Evolutionary conservation across 2,888 invertebrate species (phyloP).

Genomic region (Herminia tarsipennalis): DNA sequence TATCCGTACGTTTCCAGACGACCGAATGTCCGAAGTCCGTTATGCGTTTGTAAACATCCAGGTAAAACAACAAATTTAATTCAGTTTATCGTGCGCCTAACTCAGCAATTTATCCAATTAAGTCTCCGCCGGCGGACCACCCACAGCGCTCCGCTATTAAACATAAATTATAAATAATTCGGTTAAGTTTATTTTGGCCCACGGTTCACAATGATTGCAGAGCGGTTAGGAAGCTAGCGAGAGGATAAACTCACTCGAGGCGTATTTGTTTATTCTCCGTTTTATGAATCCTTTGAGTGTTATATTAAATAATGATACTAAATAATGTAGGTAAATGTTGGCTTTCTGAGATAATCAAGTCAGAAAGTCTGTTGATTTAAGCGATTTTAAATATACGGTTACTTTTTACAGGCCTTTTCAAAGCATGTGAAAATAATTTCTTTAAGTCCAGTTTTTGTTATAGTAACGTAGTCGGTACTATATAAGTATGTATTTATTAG

Average conservation of each 20-base stretch:
- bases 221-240: slow-evolving; percentile 46
- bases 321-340: neutral
- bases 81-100: slow-evolving; percentile 81
- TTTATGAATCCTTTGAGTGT: slow-evolving; percentile 25
- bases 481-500: too few species aligned
- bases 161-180: slow-evolving; percentile 84
- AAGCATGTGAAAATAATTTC: too few species aligned
- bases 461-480: too few species aligned
- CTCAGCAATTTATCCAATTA: slow-evolving; percentile 83
- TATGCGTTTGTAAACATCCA: slow-evolving; percentile 51
- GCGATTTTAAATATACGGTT: too few species aligned
- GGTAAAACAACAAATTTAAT: slow-evolving; percentile 74
- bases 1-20: slow-evolving; percentile 15
- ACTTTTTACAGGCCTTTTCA: too few species aligned
- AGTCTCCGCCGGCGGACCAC: slow-evolving; percentile 71
- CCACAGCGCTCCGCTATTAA: slow-evolving; percentile 78
- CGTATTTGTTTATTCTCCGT: slow-evolving; percentile 39
- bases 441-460: too few species aligned
- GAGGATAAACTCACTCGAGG: slow-evolving; percentile 28
- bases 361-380: too few species aligned
- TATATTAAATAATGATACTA: slow-evolving; percentile 6
- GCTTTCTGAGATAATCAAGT: too few species aligned
- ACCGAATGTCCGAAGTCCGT: slow-evolving; percentile 5
- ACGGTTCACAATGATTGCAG: slow-evolving; percentile 61
- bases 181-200: slow-evolving; percentile 70